Evolutionary conservation across 2,797 vertebrate genomes (phyloP).

Genomic region (Antennarius maculatus): DNA sequence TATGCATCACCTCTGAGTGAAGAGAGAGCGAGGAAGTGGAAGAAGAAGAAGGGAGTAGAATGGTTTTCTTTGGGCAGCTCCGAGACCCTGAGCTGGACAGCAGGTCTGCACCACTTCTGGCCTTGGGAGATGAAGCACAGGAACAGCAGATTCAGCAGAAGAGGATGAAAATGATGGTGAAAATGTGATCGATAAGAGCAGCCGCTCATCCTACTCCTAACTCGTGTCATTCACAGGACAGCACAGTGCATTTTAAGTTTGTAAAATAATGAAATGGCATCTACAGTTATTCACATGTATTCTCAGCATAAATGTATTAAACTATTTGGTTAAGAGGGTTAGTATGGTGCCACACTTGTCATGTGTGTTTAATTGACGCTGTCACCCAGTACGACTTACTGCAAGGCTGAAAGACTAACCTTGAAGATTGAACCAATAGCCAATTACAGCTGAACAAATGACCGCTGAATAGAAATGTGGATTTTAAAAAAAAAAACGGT

Average conservation of each 20-base stretch:
- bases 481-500: conserved; percentile 1
- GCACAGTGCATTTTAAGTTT: background rate
- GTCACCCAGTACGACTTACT: background rate
- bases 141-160: conserved; percentile 43
- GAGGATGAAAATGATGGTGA: conserved; percentile 26
- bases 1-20: conserved; percentile 81
- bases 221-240: background rate
- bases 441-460: background rate
- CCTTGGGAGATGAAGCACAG: conserved; percentile 76
- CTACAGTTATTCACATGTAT: background rate
- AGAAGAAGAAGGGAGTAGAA: conserved; percentile 88
- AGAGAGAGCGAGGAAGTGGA: conserved; percentile 81
- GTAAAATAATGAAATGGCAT: background rate
- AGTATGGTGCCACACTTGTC: background rate
- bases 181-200: conserved; percentile 7
- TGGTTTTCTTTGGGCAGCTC: conserved; percentile 99
- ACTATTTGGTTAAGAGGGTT: conserved; percentile 19
- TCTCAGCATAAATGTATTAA: background rate
- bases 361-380: background rate
- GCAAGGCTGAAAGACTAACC: background rate
- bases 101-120: conserved; percentile 78
- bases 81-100: conserved; percentile 78
- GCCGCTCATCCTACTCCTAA: background rate
- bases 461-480: background rate
- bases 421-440: background rate